These are phyloP conservation scores for Ochotona curzoniae DNA, from an alignment of 2,113 vertebrate genomes.

Conservation along the genomic window DNA sequence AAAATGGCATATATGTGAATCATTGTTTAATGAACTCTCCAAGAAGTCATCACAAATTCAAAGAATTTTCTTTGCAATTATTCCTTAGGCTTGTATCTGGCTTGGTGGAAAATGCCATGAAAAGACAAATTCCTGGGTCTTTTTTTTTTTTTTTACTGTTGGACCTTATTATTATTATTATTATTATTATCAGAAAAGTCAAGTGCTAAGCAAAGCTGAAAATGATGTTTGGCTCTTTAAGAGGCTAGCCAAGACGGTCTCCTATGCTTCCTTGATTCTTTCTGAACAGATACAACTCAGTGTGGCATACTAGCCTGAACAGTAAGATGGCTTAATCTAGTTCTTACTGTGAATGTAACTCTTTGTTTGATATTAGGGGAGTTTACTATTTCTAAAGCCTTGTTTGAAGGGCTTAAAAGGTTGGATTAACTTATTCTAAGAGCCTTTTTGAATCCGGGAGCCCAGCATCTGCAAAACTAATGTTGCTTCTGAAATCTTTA, in stretches of 20 bases:
- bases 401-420: background rate
- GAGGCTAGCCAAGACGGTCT: background rate
- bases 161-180: too few relatives aligned
- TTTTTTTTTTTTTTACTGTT: background rate
- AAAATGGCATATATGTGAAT: slow-evolving; percentile 21
- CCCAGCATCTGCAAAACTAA: background rate
- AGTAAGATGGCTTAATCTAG: background rate
- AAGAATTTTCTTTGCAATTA: slow-evolving; percentile 3
- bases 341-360: background rate
- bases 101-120: slow-evolving; percentile 25
- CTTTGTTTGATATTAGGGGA: background rate
- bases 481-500: background rate
- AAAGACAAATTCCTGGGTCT: background rate
- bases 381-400: background rate
- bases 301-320: background rate
- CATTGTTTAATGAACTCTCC: slow-evolving; percentile 56
- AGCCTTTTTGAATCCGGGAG: background rate
- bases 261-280: background rate
- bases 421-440: slow-evolving; percentile 12
- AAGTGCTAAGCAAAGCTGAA: background rate
- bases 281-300: background rate
- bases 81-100: slow-evolving; percentile 13
- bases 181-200: background rate
- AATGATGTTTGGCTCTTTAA: background rate
- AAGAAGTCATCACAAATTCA: slow-evolving; percentile 35